phyloP scores from a whole-genome alignment of 2,113 vertebrate species.

The Pachyramphus minor region DNA sequence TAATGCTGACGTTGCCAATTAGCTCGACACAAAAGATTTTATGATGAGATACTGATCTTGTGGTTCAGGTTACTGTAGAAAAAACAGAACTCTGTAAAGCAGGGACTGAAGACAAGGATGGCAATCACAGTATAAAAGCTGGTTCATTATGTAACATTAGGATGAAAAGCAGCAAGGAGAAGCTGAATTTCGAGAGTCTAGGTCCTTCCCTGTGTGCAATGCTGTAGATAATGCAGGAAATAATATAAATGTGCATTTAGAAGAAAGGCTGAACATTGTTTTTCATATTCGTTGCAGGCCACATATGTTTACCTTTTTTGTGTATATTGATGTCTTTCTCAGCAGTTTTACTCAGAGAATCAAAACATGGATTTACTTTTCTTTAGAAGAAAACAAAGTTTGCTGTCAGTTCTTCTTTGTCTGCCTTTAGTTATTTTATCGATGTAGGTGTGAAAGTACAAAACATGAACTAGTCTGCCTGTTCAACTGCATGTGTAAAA shows the following conservation, averaged over 20 bases:
- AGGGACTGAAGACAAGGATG: neutral
- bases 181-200: neutral
- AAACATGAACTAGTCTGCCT: neutral
- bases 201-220: neutral
- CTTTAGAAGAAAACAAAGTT: neutral
- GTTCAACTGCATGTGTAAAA: neutral
- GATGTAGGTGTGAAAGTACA: neutral
- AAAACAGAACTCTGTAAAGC: neutral
- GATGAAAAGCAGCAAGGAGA: neutral
- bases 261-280: neutral
- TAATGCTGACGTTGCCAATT: neutral
- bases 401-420: neutral
- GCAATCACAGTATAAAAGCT: neutral
- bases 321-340: neutral
- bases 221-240: neutral
- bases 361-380: neutral
- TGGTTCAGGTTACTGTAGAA: neutral
- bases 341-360: neutral
- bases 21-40: neutral
- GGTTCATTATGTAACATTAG: neutral
- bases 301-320: neutral
- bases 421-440: neutral
- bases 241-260: neutral
- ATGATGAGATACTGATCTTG: neutral
- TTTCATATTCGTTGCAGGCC: neutral